These are phyloP conservation scores for Porphyrio hochstetteri DNA, from an alignment of 2,113 vertebrate genomes.

Conservation along the genomic window DNA sequence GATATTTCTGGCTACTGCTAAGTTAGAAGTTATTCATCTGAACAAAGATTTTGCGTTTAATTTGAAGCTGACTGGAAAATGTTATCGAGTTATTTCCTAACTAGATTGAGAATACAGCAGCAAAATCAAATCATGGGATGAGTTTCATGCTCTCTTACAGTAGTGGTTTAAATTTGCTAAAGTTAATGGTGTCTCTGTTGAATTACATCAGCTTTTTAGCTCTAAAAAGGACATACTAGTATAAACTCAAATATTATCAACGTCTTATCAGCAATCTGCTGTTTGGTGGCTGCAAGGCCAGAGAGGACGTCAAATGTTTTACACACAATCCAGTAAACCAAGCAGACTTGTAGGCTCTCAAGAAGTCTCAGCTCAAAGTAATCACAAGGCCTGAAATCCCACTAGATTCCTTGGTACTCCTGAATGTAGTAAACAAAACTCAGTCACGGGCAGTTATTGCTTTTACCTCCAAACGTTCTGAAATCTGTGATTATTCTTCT, in stretches of 20 bases:
- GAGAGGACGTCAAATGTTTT: not conserved
- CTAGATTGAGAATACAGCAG: conserved; percentile 45
- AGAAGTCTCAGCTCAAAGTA: not conserved
- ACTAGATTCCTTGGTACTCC: not conserved
- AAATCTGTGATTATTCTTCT: not conserved
- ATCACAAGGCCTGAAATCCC: not conserved
- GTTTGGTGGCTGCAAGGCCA: not conserved
- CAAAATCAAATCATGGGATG: conserved; percentile 54
- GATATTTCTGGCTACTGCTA: not conserved
- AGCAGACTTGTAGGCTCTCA: not conserved
- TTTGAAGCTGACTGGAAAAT: conserved; percentile 52
- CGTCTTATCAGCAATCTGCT: conserved; percentile 19
- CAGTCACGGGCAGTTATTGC: fast-evolving
- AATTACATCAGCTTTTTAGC: conserved; percentile 37
- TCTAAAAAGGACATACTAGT: conserved; percentile 3
- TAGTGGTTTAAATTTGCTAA: conserved; percentile 37
- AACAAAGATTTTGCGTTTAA: conserved; percentile 52
- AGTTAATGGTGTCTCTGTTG: conserved; percentile 46
- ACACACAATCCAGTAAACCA: not conserved
- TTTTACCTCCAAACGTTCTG: not conserved
- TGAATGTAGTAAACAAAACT: not conserved
- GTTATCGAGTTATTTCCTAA: conserved; percentile 45
- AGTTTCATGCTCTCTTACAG: conserved; percentile 42
- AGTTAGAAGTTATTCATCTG: conserved; percentile 12
- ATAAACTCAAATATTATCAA: conserved; percentile 24